Evolutionary conservation across 2,888 invertebrate species (phyloP).

Genomic region (Alloscopus bannaensis): DNA sequence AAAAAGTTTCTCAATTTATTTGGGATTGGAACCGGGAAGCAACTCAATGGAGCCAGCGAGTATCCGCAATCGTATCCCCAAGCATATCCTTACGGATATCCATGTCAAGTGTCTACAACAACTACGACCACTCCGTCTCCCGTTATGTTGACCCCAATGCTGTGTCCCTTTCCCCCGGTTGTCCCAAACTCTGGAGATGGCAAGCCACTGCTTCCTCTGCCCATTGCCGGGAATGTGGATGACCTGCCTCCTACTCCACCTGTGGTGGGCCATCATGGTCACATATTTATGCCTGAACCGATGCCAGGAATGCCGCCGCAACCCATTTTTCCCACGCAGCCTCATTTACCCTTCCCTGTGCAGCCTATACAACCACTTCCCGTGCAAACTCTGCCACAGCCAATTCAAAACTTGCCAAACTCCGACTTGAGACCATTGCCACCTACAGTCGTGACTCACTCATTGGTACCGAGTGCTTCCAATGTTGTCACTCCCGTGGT

Average conservation of each 20-base stretch:
- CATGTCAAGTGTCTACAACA: slow-evolving; percentile 29
- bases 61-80: slow-evolving; percentile 18
- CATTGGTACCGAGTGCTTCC: not conserved
- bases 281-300: not conserved
- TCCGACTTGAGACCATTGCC: slow-evolving; percentile 15
- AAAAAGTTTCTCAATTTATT: slow-evolving; percentile 52
- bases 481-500: too few species aligned
- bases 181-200: not conserved
- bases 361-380: not conserved
- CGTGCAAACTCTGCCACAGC: slow-evolving; percentile 23
- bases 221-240: not conserved
- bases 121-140: slow-evolving; percentile 52
- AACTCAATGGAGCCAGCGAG: not conserved
- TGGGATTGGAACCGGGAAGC: slow-evolving; percentile 39
- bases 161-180: slow-evolving; percentile 50
- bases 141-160: slow-evolving; percentile 4
- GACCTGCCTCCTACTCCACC: not conserved
- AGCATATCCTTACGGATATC: slow-evolving; percentile 38
- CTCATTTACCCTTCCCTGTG: not conserved
- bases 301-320: not conserved
- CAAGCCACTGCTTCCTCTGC: not conserved
- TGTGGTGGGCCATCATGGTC: not conserved
- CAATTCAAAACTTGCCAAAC: slow-evolving; percentile 16
- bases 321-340: not conserved
- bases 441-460: not conserved